Percentiles rank a stretch among this genome's conserved stretches.
Conservation (phyloP, 2,113 vertebrate species). For the Redunca redunca region DNA sequence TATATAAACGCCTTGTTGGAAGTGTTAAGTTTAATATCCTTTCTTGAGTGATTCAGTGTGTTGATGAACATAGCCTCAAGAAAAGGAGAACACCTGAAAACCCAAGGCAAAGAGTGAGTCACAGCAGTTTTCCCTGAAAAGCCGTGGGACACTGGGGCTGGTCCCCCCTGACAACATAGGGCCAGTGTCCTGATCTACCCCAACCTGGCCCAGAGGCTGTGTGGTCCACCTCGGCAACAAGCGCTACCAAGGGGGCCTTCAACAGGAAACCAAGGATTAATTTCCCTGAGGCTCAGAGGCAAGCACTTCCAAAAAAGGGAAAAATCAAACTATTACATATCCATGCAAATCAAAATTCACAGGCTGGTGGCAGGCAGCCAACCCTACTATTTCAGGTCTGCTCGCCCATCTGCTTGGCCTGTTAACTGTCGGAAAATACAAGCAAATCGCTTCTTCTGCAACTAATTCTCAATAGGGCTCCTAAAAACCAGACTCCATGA, state of each 20-base stretch:
- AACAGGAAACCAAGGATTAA: constrained; percentile 76
- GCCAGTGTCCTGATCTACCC: constrained; percentile 43
- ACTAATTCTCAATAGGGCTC: constrained; percentile 78
- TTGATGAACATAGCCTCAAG: neutral
- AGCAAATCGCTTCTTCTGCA: constrained; percentile 81
- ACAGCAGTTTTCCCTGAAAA: constrained; percentile 34
- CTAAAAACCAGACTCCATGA: constrained; percentile 73
- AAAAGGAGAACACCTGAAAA: constrained; percentile 49
- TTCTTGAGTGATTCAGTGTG: neutral
- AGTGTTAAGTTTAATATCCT: neutral
- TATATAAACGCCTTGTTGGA: neutral
- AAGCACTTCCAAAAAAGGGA: constrained; percentile 79
- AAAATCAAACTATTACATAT: constrained; percentile 82
- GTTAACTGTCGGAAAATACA: constrained; percentile 82
- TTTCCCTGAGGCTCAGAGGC: constrained; percentile 74
- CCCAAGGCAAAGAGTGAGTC: constrained; percentile 3
- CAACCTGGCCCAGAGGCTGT: neutral
- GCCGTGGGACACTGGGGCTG: neutral
- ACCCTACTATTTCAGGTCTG: constrained; percentile 79
- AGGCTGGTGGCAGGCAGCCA: constrained; percentile 81
- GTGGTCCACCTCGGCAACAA: constrained; percentile 37
- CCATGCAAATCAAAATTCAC: constrained; percentile 83
- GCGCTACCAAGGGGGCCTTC: constrained; percentile 68
- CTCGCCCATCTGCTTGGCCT: constrained; percentile 82
- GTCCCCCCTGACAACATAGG: constrained; percentile 40